Percentiles rank a stretch among this genome's conserved stretches.
These are phyloP conservation scores for Synanthedon myopaeformis DNA, from an alignment of 2,888 invertebrate genomes.

Conservation along the genomic window DNA sequence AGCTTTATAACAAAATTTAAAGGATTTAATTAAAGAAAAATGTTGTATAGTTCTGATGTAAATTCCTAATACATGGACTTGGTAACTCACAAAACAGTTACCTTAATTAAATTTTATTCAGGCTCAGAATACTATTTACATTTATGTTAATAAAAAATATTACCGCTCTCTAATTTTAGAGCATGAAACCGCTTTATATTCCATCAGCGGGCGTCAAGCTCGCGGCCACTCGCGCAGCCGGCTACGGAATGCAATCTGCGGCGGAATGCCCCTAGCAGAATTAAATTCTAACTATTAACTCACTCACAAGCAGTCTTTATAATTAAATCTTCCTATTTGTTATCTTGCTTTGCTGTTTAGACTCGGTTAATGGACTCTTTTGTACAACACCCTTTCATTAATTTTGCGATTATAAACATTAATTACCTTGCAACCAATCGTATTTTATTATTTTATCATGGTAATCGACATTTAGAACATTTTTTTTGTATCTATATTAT, in stretches of 20 bases:
- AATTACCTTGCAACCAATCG: no score
- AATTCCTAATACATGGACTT: no score
- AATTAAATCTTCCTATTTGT: conserved; percentile 19
- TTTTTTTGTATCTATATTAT: no score
- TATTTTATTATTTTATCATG: no score
- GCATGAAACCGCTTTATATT: conserved; percentile 20
- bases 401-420: no score
- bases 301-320: conserved; percentile 19
- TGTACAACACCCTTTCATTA: neutral
- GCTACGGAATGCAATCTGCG: conserved; percentile 61
- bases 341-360: conserved; percentile 12
- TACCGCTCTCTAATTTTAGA: neutral
- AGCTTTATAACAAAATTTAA: no score
- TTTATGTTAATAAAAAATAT: neutral
- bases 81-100: no score
- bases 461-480: no score
- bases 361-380: conserved; percentile 1
- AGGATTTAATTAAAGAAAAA: no score
- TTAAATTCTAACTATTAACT: conserved; percentile 46
- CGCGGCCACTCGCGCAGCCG: conserved; percentile 15
- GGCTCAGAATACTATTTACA: no score
- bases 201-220: conserved; percentile 29
- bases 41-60: no score
- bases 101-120: no score
- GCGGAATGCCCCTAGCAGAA: conserved; percentile 51